Base-by-base conservation (phyloP, 1,140 invertebrate genomes). In the Lethocerus indicus region DNA sequence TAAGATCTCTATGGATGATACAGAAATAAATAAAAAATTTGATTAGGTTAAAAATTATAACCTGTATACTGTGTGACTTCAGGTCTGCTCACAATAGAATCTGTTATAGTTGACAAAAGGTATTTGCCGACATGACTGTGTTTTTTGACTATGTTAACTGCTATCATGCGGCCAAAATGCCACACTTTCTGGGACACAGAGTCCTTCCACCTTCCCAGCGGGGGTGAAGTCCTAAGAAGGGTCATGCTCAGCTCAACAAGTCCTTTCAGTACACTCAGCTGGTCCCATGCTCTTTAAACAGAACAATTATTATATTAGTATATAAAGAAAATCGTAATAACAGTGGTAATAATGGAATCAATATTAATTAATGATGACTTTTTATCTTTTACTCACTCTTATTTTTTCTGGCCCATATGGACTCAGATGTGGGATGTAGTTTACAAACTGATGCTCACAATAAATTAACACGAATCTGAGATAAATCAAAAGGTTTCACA, bases 181-280 rank as follows among this genome's bases (percentile, higher is more conserved):
- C 65, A 67, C 4, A 68, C 60, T 54, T 59, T 58, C 45, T 65
- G 59, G 24, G 57, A 57, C 21, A 61, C 57, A 3, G 47, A 21
- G 48, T 65, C 62, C 48, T 57, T 56, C 29, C 59, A 59, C 42
- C 50, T 64, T 61, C 54, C 59, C 58, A 3, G 65, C n/a, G n/a
- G n/a, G n/a, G n/a, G n/a, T 64, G 6, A 57, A 12, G 44, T 58
- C 39, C 57, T 59, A 54, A 77, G 60, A 7, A 76, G 58, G 2
- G 63, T 52, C 60, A 74, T 73, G 16, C 67, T 67, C 40, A 77
- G 63, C 41, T 69, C 64, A 2, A 73, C 61, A 7, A 77, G 60
- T 4, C 71, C 70, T 60, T 70, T 63, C 2, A 73, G 25, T 18
- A 74, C 65, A 46, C 69, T 60, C 51, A 71, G 67, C 35, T 71